These are phyloP conservation scores for Bagarius yarrelli DNA, from an alignment of 2,113 vertebrate genomes.

Conservation along the genomic window DNA sequence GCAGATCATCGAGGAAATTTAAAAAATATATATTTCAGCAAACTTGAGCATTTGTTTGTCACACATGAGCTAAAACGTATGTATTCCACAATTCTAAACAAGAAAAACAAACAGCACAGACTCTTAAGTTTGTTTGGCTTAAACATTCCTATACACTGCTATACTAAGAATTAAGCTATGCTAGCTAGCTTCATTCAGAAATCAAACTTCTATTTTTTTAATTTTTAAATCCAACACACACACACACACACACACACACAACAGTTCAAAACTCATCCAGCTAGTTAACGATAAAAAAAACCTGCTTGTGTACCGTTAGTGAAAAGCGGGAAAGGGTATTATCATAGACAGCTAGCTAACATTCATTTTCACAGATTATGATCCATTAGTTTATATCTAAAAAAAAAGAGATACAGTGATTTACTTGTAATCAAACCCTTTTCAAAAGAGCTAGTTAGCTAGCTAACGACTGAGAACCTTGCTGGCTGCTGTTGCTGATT, in stretches of 20 bases:
- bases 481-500: background rate
- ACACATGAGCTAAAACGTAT: background rate
- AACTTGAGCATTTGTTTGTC: background rate
- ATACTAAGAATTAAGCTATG: no score
- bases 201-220: background rate
- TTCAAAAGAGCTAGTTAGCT: background rate
- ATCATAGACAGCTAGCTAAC: background rate
- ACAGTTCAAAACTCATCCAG: no score
- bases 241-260: no score
- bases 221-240: no score
- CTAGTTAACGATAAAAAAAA: background rate
- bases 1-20: background rate
- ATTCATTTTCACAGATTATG: background rate
- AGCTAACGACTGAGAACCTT: background rate
- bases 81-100: background rate
- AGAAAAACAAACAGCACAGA: background rate
- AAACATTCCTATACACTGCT: background rate
- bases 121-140: background rate
- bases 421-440: background rate
- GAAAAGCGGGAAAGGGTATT: background rate
- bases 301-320: background rate
- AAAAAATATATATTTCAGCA: background rate
- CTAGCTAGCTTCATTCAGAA: background rate
- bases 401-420: no score
- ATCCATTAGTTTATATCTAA: background rate